Percentiles rank a stretch among this genome's conserved stretches.
Evolutionary conservation across 2,888 invertebrate species (phyloP).

Genomic region (Ormyrus labotus): DNA sequence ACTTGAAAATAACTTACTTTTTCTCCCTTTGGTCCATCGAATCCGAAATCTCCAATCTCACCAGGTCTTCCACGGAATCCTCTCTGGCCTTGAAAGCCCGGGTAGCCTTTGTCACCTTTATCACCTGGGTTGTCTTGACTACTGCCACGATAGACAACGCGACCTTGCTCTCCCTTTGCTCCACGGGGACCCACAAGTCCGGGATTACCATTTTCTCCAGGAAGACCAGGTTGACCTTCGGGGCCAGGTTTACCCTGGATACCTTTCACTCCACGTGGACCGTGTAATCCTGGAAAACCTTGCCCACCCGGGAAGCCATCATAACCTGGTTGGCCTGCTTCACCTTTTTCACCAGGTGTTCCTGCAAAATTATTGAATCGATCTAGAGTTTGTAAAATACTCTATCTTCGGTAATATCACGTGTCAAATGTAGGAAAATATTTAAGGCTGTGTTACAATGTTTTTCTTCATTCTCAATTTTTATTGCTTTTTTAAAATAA

Average conservation of each 20-base stretch:
- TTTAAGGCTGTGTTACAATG: neutral
- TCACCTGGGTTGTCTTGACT: conserved; percentile 66
- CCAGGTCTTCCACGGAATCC: conserved; percentile 76
- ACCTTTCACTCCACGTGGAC: conserved; percentile 82
- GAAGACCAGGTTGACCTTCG: conserved; percentile 73
- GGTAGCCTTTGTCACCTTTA: conserved; percentile 78
- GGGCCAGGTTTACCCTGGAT: conserved; percentile 81
- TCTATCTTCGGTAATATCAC: neutral
- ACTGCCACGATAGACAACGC: conserved; percentile 61
- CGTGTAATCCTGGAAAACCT: conserved; percentile 81
- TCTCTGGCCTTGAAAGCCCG: conserved; percentile 77
- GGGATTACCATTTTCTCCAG: conserved; percentile 74
- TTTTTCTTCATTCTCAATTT: neutral
- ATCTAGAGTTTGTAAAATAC: neutral
- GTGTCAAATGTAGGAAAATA: neutral
- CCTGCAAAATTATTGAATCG: conserved; percentile 64
- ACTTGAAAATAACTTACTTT: conserved; percentile 70
- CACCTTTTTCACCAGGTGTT: conserved; percentile 77
- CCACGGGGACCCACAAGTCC: conserved; percentile 81
- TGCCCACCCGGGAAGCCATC: conserved; percentile 77
- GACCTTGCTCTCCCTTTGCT: conserved; percentile 75
- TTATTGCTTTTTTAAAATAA: neutral
- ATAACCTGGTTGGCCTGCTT: conserved; percentile 77
- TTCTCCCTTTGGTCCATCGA: conserved; percentile 79
- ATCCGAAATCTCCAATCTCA: conserved; percentile 74